Percentiles rank a stretch among this genome's conserved stretches.
These are phyloP conservation scores for Trematocara stigmaticum DNA, from an alignment of 2,113 vertebrate genomes.

Conservation along the genomic window DNA sequence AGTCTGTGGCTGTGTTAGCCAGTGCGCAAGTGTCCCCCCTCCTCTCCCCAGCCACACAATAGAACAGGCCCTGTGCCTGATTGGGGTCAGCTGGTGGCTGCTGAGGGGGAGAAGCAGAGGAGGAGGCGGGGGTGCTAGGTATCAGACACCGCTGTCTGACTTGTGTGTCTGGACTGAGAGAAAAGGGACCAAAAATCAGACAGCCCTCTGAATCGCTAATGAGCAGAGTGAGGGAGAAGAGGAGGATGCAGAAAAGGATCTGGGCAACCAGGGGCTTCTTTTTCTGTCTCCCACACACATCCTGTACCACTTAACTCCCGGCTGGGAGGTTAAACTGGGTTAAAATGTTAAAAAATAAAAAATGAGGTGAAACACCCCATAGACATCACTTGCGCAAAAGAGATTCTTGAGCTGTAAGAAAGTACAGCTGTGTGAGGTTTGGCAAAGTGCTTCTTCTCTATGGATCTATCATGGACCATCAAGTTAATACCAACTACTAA, in stretches of 20 bases:
- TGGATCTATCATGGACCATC: neutral
- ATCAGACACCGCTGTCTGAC: constrained; percentile 64
- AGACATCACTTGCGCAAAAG: neutral
- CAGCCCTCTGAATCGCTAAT: constrained; percentile 37
- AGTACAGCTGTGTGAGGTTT: neutral
- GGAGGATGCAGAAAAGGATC: neutral
- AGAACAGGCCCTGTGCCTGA: constrained; percentile 61
- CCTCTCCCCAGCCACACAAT: constrained; percentile 56
- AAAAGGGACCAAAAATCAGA: constrained; percentile 34
- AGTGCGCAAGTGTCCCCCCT: neutral
- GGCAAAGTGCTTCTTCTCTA: neutral
- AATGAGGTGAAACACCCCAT: neutral
- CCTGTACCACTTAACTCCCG: constrained; percentile 19
- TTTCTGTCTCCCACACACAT: constrained; percentile 16
- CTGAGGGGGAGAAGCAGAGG: constrained; percentile 3
- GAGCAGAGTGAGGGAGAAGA: neutral
- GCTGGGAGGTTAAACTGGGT: constrained; percentile 38
- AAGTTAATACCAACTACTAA: neutral
- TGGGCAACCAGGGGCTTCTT: neutral
- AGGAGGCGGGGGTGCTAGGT: constrained; percentile 21
- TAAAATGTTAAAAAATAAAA: constrained; percentile 20
- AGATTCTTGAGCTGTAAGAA: neutral
- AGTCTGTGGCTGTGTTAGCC: neutral
- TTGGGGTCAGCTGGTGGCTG: constrained; percentile 72
- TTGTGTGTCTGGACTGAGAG: constrained; percentile 36